phyloP scores from a whole-genome alignment of 92 coral and sea anemone species.

The Bergia puertoricense region DNA sequence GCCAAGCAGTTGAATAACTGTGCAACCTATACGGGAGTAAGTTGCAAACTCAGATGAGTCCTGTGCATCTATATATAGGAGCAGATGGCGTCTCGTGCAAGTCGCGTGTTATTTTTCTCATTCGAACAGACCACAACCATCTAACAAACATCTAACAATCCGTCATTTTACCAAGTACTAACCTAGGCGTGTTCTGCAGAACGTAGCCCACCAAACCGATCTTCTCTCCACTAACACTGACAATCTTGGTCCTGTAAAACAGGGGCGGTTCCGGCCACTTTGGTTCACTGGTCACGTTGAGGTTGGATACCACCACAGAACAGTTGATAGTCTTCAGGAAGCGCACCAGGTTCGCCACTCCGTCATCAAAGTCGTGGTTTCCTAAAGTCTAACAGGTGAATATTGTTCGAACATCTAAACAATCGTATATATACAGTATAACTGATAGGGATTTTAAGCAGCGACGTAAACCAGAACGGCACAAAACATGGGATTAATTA shows the following conservation, averaged over 20 bases:
- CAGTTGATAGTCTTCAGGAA: conserved; percentile 65
- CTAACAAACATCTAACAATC: not conserved
- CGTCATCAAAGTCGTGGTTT: conserved; percentile 96
- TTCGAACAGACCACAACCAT: too few species aligned
- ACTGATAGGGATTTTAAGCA: too few species aligned
- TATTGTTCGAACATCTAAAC: not conserved
- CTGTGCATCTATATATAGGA: too few species aligned
- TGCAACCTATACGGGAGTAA: too few species aligned
- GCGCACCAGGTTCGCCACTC: conserved; percentile 69
- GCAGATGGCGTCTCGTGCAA: too few species aligned
- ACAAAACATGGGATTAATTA: too few species aligned
- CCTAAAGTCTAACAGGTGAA: conserved; percentile 72
- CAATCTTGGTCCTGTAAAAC: conserved; percentile 51
- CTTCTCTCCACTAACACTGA: conserved; percentile 75
- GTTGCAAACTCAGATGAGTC: too few species aligned
- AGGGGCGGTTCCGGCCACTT: conserved; percentile 73
- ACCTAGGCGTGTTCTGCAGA: conserved; percentile 61
- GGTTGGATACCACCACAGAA: conserved; percentile 82
- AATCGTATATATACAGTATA: not conserved
- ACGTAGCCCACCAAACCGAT: conserved; percentile 87
- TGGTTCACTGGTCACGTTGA: conserved; percentile 75
- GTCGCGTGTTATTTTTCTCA: too few species aligned
- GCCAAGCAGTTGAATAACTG: too few species aligned
- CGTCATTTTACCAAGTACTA: not conserved
- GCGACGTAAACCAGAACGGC: too few species aligned